These are phyloP conservation scores for Oasisia sp. DNA, from an alignment of 2,888 invertebrate species.

Conservation along the genomic window DNA sequence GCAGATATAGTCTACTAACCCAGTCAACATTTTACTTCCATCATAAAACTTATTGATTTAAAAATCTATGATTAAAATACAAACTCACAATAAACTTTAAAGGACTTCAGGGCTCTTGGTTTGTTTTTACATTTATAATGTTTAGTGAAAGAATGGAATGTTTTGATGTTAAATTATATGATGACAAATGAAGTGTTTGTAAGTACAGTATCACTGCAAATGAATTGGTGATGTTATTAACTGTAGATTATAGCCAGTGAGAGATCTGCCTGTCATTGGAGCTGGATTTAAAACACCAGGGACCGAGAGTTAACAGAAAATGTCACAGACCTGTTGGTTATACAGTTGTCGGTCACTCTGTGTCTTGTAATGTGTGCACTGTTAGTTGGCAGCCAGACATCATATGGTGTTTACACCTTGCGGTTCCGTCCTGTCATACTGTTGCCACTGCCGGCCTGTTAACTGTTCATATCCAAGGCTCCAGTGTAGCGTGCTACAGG, in stretches of 20 bases:
- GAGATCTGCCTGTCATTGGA: background rate
- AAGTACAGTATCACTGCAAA: too few relatives aligned
- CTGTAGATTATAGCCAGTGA: background rate
- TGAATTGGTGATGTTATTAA: background rate
- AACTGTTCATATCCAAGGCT: background rate
- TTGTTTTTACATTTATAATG: too few relatives aligned
- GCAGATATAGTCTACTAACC: too few relatives aligned
- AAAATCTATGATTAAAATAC: too few relatives aligned
- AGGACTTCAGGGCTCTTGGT: too few relatives aligned
- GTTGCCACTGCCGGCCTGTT: too few relatives aligned
- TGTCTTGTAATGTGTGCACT: background rate
- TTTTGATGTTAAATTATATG: background rate
- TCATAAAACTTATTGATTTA: too few relatives aligned
- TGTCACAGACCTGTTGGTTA: background rate
- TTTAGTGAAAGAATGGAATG: too few relatives aligned
- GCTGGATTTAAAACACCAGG: background rate
- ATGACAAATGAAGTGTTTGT: background rate
- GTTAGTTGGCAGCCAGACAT: background rate
- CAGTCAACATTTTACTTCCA: too few relatives aligned
- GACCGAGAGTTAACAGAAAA: background rate
- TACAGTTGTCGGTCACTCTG: background rate
- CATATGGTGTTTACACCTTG: background rate
- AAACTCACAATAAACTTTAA: too few relatives aligned
- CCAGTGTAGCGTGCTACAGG: conserved; percentile 9
- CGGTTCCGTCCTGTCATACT: background rate